Evolutionary conservation across 2,888 invertebrate species (phyloP).

Genomic region (Lithophane semibrunnea): DNA sequence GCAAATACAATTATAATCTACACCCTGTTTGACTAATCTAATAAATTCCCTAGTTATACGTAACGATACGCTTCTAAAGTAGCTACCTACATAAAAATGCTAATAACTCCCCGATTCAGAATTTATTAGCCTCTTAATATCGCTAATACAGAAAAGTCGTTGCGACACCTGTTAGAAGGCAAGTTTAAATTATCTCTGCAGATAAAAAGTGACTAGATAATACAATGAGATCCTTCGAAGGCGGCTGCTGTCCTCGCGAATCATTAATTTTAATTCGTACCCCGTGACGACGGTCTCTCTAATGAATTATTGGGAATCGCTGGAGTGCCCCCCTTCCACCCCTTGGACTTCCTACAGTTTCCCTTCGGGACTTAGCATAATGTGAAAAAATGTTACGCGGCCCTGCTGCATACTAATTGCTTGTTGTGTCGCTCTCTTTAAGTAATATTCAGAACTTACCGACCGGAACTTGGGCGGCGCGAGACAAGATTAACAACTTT

Average conservation of each 20-base stretch:
- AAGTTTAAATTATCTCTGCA: slow-evolving; percentile 84
- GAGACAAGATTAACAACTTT: slow-evolving; percentile 88
- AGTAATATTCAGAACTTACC: slow-evolving; percentile 83
- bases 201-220: slow-evolving; percentile 88
- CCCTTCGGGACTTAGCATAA: slow-evolving; percentile 89
- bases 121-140: slow-evolving; percentile 74
- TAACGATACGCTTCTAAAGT: slow-evolving; percentile 43
- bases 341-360: slow-evolving; percentile 84
- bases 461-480: slow-evolving; percentile 81
- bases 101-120: slow-evolving; percentile 65
- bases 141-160: slow-evolving; percentile 81
- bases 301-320: slow-evolving; percentile 90
- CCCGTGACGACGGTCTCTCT: slow-evolving; percentile 87
- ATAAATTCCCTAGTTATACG: slow-evolving; percentile 48
- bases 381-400: slow-evolving; percentile 89
- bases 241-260: slow-evolving; percentile 86
- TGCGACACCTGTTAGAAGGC: slow-evolving; percentile 83
- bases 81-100: slow-evolving; percentile 67
- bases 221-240: slow-evolving; percentile 83
- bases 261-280: slow-evolving; percentile 90
- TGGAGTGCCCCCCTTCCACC: slow-evolving; percentile 80
- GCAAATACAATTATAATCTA: slow-evolving; percentile 32
- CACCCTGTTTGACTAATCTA: slow-evolving; percentile 32
- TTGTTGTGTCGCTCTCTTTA: slow-evolving; percentile 86
- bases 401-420: slow-evolving; percentile 89